A percentile compares a stretch with the other conserved stretches of the same genome.
Evolutionary conservation across 2,797 vertebrate genomes (phyloP).

Genomic region (Kryptolebias ocellatus): DNA sequence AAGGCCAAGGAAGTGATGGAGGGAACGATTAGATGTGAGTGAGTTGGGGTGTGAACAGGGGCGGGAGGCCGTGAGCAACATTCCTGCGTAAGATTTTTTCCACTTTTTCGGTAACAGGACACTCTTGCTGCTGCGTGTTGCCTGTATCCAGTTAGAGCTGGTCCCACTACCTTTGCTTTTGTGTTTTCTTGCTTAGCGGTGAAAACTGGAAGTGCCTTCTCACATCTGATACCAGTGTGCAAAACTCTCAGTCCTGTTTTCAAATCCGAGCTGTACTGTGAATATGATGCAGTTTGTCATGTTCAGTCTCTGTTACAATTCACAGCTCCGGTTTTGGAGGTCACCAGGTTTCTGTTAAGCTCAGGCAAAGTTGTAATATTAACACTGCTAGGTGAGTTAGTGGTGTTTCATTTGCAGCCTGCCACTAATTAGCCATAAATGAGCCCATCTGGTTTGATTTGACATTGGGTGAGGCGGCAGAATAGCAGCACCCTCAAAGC

Average conservation of each 20-base stretch:
- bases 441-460: slow-evolving; percentile 84
- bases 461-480: slow-evolving; percentile 58
- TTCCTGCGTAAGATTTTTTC: slow-evolving; percentile 64
- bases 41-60: slow-evolving; percentile 39
- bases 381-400: slow-evolving; percentile 73
- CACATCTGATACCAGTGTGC: slow-evolving; percentile 24
- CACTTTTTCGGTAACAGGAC: slow-evolving; percentile 65
- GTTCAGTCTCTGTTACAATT: slow-evolving; percentile 17
- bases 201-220: slow-evolving; percentile 13
- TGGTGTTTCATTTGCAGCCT: slow-evolving; percentile 69
- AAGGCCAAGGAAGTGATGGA: slow-evolving; percentile 80
- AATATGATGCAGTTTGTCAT: slow-evolving; percentile 21
- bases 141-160: slow-evolving; percentile 20
- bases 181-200: slow-evolving; percentile 21
- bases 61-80: slow-evolving; percentile 56
- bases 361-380: slow-evolving; percentile 68
- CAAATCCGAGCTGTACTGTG: slow-evolving; percentile 8
- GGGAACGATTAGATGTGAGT: slow-evolving; percentile 77
- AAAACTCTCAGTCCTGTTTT: slow-evolving; percentile 8
- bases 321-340: slow-evolving; percentile 31
- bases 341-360: slow-evolving; percentile 44
- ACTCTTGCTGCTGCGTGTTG: slow-evolving; percentile 51
- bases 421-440: slow-evolving; percentile 82
- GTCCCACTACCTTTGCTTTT: slow-evolving; percentile 9
- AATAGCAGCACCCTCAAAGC: slow-evolving; percentile 31